phyloP scores from a whole-genome alignment of 2,113 vertebrate genomes.

The Onychostruthus taczanowskii region DNA sequence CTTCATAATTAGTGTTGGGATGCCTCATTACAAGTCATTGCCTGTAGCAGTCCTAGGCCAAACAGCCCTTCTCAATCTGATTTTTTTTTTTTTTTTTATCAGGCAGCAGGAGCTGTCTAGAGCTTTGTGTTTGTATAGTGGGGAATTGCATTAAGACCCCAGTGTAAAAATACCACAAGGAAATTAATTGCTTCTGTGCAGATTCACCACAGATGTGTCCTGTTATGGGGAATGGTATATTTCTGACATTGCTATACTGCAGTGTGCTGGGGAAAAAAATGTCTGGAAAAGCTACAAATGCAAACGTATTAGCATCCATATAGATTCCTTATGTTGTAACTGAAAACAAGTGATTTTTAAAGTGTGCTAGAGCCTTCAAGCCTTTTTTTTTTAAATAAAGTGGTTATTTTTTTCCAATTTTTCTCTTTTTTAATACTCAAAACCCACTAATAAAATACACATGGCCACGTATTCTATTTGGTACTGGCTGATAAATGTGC shows the following conservation, averaged over 20 bases:
- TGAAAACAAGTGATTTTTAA: conserved; percentile 31
- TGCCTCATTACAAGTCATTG: conserved; percentile 73
- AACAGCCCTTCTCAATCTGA: conserved; percentile 66
- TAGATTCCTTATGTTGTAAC: conserved; percentile 15
- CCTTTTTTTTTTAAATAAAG: not conserved
- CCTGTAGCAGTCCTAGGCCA: conserved; percentile 74
- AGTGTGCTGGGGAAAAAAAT: not conserved
- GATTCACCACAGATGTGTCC: conserved; percentile 71
- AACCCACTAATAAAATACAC: conserved; percentile 18
- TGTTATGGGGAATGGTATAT: conserved; percentile 43
- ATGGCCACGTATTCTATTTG: conserved; percentile 20
- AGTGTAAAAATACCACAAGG: conserved; percentile 79
- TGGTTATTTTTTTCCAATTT: not conserved
- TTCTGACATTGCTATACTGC: conserved; percentile 63
- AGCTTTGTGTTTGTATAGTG: conserved; percentile 77
- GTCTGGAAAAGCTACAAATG: conserved; percentile 57
- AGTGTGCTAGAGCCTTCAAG: not conserved
- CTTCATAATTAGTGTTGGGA: conserved; percentile 73
- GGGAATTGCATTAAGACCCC: conserved; percentile 66
- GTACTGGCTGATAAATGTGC: conserved; percentile 32
- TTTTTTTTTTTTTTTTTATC: conserved; percentile 62
- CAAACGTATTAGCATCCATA: conserved; percentile 23
- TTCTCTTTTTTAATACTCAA: not conserved
- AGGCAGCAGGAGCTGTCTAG: conserved; percentile 74
- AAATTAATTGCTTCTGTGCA: conserved; percentile 81